These are phyloP conservation scores for Pangasius macronema DNA, from an alignment of 2,797 vertebrate genomes.

Conservation along the genomic window DNA sequence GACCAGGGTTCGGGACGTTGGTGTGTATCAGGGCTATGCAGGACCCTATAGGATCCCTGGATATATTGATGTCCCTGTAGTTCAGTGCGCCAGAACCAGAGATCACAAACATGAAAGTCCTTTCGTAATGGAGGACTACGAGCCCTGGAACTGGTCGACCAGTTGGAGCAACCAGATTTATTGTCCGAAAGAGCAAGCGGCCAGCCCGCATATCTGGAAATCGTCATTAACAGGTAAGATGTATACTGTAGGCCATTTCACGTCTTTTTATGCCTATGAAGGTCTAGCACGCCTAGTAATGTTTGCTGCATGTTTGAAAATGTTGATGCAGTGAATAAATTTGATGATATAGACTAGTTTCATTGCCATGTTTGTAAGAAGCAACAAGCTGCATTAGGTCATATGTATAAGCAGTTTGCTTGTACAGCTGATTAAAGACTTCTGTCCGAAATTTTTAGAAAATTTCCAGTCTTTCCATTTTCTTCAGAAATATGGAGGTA, in stretches of 20 bases:
- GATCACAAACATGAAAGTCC: constrained; percentile 79
- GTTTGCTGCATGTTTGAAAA: neutral
- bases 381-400: neutral
- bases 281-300: neutral
- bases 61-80: constrained; percentile 75
- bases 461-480: neutral
- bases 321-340: neutral
- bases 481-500: neutral
- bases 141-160: constrained; percentile 83
- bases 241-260: constrained; percentile 1
- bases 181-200: constrained; percentile 82
- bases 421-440: neutral
- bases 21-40: constrained; percentile 80
- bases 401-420: neutral
- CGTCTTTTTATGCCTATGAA: neutral
- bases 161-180: constrained; percentile 84
- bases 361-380: neutral
- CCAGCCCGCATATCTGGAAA: constrained; percentile 83
- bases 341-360: neutral
- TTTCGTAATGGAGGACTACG: constrained; percentile 82
- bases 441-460: neutral
- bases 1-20: constrained; percentile 76
- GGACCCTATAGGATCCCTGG: constrained; percentile 79
- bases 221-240: constrained; percentile 81
- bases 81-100: constrained; percentile 68